Conservation (phyloP, 1,140 invertebrate genomes). For the Eulimnadia texana region DNA sequence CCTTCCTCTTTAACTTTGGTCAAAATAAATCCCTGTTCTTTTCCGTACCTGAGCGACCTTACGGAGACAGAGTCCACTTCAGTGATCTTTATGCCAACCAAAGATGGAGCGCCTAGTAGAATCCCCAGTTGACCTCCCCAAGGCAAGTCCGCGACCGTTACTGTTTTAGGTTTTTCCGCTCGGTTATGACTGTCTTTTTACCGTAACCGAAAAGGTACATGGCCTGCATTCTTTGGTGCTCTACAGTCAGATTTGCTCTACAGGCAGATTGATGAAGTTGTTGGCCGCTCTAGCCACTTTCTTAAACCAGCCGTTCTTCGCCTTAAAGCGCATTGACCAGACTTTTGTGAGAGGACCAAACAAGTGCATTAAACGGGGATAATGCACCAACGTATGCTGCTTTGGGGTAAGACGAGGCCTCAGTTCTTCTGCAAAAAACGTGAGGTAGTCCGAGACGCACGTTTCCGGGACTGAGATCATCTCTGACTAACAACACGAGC, state of each 20-base stretch:
- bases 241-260: no score
- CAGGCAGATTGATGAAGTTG: conserved; percentile 15
- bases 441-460: conserved; percentile 7
- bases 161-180: not conserved
- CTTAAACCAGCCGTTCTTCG: conserved; percentile 14
- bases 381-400: conserved; percentile 14
- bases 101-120: not conserved
- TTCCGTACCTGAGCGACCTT: no score
- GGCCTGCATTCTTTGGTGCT: conserved; percentile 8
- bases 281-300: not conserved
- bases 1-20: no score
- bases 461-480: conserved; percentile 10
- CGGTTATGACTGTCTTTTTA: not conserved
- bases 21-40: no score
- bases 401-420: conserved; percentile 4
- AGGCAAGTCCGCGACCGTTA: not conserved
- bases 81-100: not conserved
- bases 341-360: conserved; percentile 10
- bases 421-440: not conserved
- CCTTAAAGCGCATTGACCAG: conserved; percentile 15
- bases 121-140: not conserved
- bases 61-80: not conserved
- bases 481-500: not conserved
- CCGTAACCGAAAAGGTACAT: not conserved
- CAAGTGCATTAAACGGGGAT: conserved; percentile 1